These are phyloP conservation scores for Palloptera scutellata DNA, from an alignment of 2,888 invertebrate genomes.

Conservation along the genomic window DNA sequence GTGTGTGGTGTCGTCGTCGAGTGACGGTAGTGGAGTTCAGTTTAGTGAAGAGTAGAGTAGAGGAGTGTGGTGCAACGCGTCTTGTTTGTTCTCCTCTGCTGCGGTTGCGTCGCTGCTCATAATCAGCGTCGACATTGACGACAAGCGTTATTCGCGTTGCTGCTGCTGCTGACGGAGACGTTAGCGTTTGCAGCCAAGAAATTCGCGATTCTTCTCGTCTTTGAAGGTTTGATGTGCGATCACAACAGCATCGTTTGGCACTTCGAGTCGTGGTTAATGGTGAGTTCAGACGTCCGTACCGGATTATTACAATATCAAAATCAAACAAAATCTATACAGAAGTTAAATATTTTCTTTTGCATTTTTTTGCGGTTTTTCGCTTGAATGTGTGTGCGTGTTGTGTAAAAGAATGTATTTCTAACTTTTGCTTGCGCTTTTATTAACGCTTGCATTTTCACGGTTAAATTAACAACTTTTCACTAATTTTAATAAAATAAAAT, in stretches of 20 bases:
- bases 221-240: constrained; percentile 49
- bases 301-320: constrained; percentile 36
- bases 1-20: constrained; percentile 34
- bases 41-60: neutral
- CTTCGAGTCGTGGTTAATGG: constrained; percentile 62
- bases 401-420: neutral
- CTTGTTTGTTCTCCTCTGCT: constrained; percentile 8
- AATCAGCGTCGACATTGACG: constrained; percentile 18
- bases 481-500: neutral
- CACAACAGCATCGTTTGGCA: constrained; percentile 58
- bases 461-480: neutral
- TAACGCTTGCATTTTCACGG: neutral
- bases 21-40: constrained; percentile 18
- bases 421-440: neutral
- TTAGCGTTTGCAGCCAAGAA: constrained; percentile 11
- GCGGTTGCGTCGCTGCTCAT: constrained; percentile 28
- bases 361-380: constrained; percentile 8
- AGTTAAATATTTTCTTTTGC: constrained; percentile 4
- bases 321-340: neutral
- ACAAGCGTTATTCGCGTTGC: constrained; percentile 8
- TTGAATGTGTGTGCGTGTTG: neutral
- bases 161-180: constrained; percentile 6
- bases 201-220: constrained; percentile 35
- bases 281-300: constrained; percentile 55
- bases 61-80: constrained; percentile 3